Evolutionary conservation across 2,888 invertebrate genomes (phyloP), one percentile per base, ranked within the genome.

Genomic region (Lutraria lutraria): DNA sequence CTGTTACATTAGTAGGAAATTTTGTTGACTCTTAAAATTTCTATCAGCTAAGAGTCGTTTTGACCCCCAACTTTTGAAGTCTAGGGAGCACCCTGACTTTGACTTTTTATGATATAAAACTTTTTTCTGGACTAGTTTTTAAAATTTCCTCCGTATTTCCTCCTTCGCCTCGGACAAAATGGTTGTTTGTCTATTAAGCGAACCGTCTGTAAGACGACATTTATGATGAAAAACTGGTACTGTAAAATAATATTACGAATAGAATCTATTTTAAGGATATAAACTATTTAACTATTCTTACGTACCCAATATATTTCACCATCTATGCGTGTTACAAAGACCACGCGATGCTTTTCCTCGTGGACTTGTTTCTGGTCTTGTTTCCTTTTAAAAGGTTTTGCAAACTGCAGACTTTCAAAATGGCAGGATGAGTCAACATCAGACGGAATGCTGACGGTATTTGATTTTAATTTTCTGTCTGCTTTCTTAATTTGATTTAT

Each of bases 271-370:
- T 21, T 21, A 60, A n/a, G 19, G 60, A 60, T n/a, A 68, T 68
- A 31, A 15, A 15, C n/a, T 80, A 8, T 15, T 16, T 29, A 3
- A 54, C 31, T 13, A 54, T 13, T 21, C 25, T 52, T 29, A 83
- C 83, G 29, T 31, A 86, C 86, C 86, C 86, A 86, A 34, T 63
- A 56, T 29, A 21, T 43, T 25, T 29, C 43, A 21, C 21, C 15
- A n/a, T 86, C 53, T 15, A 87, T 54, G n/a, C 34, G 16, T 12
- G 87, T 83, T 0, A 80, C 31, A 25, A 87, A 87, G 1, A 87
- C 63, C 15, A 87, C 63, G n/a, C 83, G 29, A 60, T 87, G 79
- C 16, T 83, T 83, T 29, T 83, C 87, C 29, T 87, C 87, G 21
- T 87, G 87, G 0, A 87, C 83, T 83, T 87, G 86, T 52, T 52